Evolutionary conservation across 1,140 invertebrate genomes (phyloP), one percentile per base, ranked within the genome.

Genomic region (Zaprionus africanus): DNA sequence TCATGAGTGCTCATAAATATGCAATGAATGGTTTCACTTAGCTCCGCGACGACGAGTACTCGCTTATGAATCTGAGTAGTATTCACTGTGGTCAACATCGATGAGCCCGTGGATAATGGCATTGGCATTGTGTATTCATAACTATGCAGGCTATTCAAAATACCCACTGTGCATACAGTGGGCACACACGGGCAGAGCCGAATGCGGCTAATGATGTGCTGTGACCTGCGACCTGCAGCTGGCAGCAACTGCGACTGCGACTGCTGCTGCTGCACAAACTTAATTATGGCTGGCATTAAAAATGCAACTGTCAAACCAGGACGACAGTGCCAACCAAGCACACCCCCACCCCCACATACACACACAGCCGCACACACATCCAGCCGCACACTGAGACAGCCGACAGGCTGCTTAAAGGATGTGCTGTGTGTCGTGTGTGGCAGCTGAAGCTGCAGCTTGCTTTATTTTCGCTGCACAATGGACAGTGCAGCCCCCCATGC

Each of bases 201-300:
- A 31, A 34, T 34, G 31, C 19, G 51, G 73, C 68, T 76, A 76
- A 72, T 71, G 73, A 72, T 76, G 36, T 76, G 36, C 58, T 46
- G 38, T 57, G 65, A n/a, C 56, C 26, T 62, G 17, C 28, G 28
- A 26, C 15, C 59, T 70, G 65, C 31, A 34, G 31, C 31, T 34
- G 31, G 31, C 31, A 34, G 31, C 31, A 34, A 34, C 38, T 62
- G 28, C 28, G 28, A 26, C 22, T 22, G 65, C 59, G 9, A 11
- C 38, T 57, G 28, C 22, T 15, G 65, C 66, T 64, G 58, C 38
- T 78, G 60, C 76, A 75, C 78, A 90, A 88, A 88, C 85, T 88
- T 88, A 88, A 88, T 88, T 90, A 87, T 88, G 81, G 87, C 85
- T 65, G 78, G 85, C 82, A 88, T 87, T 88, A 88, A 88, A 88